Percentiles rank a stretch among this genome's conserved stretches.
Conservation (phyloP, 2,797 vertebrate genomes). For the Falco cherrug region DNA sequence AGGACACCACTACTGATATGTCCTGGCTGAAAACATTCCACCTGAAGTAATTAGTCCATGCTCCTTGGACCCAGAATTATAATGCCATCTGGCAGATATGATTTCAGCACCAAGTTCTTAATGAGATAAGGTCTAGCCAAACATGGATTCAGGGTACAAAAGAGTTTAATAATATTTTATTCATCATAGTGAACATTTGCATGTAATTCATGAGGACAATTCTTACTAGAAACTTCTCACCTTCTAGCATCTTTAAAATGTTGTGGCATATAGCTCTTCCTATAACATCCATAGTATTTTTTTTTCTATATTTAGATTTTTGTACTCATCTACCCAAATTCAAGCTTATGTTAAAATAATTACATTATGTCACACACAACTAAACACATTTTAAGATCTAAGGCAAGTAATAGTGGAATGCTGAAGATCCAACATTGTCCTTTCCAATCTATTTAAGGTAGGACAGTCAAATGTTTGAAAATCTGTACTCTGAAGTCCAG, state of each 20-base stretch:
- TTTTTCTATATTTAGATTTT: not conserved
- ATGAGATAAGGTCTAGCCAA: slow-evolving; percentile 25
- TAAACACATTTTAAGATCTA: not conserved
- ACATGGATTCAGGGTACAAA: slow-evolving; percentile 35
- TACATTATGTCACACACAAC: not conserved
- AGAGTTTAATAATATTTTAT: slow-evolving; percentile 45
- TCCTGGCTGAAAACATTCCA: slow-evolving; percentile 38
- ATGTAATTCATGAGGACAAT: slow-evolving; percentile 9
- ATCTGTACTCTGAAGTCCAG: not conserved
- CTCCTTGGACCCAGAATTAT: slow-evolving; percentile 18
- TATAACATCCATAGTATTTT: not conserved
- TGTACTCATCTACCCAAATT: not conserved
- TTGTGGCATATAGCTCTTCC: not conserved
- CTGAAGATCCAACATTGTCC: not conserved
- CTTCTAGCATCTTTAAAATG: not conserved
- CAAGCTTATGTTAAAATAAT: not conserved
- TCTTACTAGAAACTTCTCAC: slow-evolving; percentile 12
- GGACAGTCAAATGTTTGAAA: not conserved
- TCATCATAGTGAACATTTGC: slow-evolving; percentile 15
- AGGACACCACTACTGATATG: not conserved
- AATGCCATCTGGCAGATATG: slow-evolving; percentile 52
- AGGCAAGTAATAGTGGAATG: not conserved
- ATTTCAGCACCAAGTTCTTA: slow-evolving; percentile 36
- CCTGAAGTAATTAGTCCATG: slow-evolving; percentile 25
- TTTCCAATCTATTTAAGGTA: not conserved